phyloP scores from a whole-genome alignment of 2,888 invertebrate species.

The Cylindroiulus punctatus region DNA sequence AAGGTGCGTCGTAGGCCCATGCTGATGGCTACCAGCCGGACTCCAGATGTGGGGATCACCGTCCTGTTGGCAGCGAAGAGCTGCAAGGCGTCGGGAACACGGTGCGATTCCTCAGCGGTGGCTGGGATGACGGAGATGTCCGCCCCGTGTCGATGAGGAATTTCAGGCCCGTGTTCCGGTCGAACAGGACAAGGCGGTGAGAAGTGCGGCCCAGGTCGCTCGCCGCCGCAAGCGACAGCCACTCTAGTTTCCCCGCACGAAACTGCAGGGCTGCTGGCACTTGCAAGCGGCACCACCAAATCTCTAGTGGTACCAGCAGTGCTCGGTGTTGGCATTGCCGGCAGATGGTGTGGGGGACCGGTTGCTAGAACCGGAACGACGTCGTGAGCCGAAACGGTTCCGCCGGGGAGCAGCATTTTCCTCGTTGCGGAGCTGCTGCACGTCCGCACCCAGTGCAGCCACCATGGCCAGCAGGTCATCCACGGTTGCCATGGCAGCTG shows the following conservation, averaged over 20 bases:
- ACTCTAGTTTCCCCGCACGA: background rate
- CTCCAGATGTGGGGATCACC: background rate
- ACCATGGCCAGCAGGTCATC: no score
- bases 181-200: background rate
- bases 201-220: background rate
- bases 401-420: no score
- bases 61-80: background rate
- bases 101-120: background rate
- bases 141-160: constrained; percentile 51
- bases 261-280: background rate
- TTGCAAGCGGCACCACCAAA: constrained; percentile 24
- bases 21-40: background rate
- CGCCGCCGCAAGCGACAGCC: background rate
- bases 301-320: constrained; percentile 36
- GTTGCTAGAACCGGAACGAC: no score
- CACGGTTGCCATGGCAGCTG: no score
- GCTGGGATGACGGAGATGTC: constrained; percentile 5
- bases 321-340: no score
- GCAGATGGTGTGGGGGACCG: no score
- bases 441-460: no score
- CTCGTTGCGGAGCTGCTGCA: no score
- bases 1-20: constrained; percentile 26
- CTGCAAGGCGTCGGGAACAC: no score
- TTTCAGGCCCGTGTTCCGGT: background rate
- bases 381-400: no score